Base-by-base conservation (phyloP, 2,797 vertebrate genomes). In the Serranus cabrilla region DNA sequence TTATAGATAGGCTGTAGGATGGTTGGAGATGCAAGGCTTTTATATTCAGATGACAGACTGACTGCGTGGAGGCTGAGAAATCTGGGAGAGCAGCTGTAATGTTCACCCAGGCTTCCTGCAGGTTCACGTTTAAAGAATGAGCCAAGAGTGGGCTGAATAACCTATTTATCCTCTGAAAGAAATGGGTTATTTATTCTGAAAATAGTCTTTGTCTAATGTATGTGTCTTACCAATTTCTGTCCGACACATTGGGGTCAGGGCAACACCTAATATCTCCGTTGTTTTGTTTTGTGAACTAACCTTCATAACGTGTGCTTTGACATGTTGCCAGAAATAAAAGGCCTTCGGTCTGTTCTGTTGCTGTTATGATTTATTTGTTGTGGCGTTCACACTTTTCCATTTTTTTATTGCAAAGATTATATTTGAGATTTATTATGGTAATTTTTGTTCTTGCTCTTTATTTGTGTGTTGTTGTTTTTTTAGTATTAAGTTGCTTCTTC, bases 241-340 rank as follows among this genome's bases (percentile, higher is more conserved):
- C 12, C 25, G 42, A 86, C 82, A 88, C 87, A 84, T 81, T 88
- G 62, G 79, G 84, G 81, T 86, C 75, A 88, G 83, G 76, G 80
- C 81, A 84, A 75, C 83, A 67, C 62, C 61, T 72, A 82, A 90
- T 90, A 76, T 92, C 87, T 91, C 79, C 87, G 91, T 93, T 84
- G 80, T 91, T 89, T 82, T 81, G 79, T 72, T 87, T 89, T 88
- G 87, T 93, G 74, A 70, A 88, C 91, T 92, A 89, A 92, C 74
- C 67, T 87, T 89, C 90, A 93, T 89, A 87, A 84, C 90, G 72
- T 93, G 90, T 86, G 89, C 87, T 93, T 92, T 70, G 71, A 92
- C 83, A 78, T 85, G 68, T 73, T 84, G 82, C 74, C 82, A 86
- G 88, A 88, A 82, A 92, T 74, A 89, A 90, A 85, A 81, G 76